Percentiles rank a stretch among this genome's conserved stretches.
These are phyloP conservation scores for Electrophaes corylata DNA, from an alignment of 2,888 invertebrate species.

Conservation along the genomic window DNA sequence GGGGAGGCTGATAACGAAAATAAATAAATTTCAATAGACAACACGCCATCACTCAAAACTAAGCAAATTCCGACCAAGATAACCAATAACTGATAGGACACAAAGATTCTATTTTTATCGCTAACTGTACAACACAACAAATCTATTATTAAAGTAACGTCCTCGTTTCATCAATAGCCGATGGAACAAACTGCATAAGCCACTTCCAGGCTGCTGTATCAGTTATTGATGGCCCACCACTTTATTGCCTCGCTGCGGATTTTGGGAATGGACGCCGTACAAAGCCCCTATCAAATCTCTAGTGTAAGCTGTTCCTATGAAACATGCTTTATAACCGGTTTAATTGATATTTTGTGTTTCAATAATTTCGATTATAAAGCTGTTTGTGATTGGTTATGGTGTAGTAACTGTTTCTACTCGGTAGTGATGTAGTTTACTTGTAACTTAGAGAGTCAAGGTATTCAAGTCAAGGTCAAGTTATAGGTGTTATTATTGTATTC, in stretches of 20 bases:
- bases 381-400: no score
- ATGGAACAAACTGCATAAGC: slow-evolving; percentile 50
- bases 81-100: no score
- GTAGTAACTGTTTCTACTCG: no score
- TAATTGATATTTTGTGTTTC: not conserved
- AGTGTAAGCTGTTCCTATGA: slow-evolving; percentile 37
- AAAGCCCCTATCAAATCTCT: slow-evolving; percentile 48
- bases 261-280: slow-evolving; percentile 45
- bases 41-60: no score
- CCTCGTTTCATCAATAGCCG: slow-evolving; percentile 25
- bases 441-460: no score
- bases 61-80: no score
- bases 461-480: no score
- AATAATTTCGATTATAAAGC: not conserved
- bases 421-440: no score
- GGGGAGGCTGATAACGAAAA: no score
- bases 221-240: slow-evolving; percentile 61
- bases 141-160: slow-evolving; percentile 1
- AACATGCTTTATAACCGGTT: slow-evolving; percentile 17
- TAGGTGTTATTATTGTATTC: no score
- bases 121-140: slow-evolving; percentile 1
- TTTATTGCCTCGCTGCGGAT: slow-evolving; percentile 55
- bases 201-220: slow-evolving; percentile 57
- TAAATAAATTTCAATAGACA: no score
- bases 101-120: no score